phyloP scores from a whole-genome alignment of 2,797 vertebrate genomes.

The Gouania willdenowi region DNA sequence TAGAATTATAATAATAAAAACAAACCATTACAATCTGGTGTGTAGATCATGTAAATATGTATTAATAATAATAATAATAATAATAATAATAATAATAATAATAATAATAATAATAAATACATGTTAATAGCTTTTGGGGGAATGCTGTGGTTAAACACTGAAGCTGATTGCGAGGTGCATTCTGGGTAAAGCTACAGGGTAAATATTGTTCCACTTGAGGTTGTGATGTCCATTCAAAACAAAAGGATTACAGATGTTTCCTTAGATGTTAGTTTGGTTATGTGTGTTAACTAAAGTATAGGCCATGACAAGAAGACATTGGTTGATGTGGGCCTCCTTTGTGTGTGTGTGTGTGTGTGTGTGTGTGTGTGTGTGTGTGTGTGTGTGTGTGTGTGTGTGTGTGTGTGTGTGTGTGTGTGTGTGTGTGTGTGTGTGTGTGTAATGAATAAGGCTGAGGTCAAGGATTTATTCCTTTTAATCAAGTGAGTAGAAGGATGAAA shows the following conservation, averaged over 20 bases:
- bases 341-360: constrained; percentile 6
- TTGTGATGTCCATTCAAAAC: constrained; percentile 45
- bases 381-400: constrained; percentile 23
- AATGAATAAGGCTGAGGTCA: constrained; percentile 48
- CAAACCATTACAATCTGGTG: no score
- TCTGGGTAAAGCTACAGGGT: no score
- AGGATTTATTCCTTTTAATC: constrained; percentile 59
- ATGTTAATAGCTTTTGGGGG: no score
- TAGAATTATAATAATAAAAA: no score
- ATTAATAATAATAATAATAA: no score
- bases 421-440: constrained; percentile 33
- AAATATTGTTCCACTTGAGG: background rate
- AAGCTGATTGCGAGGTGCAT: no score
- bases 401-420: constrained; percentile 12
- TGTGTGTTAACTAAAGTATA: constrained; percentile 31
- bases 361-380: constrained; percentile 15
- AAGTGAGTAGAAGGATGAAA: constrained; percentile 59
- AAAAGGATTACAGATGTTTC: constrained; percentile 66
- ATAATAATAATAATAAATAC: no score
- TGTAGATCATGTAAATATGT: no score
- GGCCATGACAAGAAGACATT: constrained; percentile 4
- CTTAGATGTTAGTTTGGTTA: constrained; percentile 61
- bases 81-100: no score
- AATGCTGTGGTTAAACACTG: no score
- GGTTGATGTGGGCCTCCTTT: no score